Conservation (phyloP, 2,113 vertebrate genomes). For the Condylura cristata region DNA sequence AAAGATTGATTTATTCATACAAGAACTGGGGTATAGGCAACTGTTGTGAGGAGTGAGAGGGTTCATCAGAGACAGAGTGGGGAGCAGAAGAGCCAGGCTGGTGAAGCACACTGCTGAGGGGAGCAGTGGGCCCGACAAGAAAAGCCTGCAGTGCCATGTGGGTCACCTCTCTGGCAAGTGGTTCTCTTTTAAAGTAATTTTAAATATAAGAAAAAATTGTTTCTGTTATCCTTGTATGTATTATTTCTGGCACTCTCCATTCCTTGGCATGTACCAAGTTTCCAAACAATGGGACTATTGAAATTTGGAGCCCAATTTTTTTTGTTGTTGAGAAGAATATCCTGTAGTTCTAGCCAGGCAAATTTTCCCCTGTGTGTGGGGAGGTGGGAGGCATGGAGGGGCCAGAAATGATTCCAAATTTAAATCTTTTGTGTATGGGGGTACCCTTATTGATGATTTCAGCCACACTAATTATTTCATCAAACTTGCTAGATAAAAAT, state of each 20-base stretch:
- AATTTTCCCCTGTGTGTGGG: background rate
- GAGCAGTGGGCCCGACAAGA: too few relatives aligned
- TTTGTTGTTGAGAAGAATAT: background rate
- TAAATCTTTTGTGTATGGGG: background rate
- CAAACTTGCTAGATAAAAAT: background rate
- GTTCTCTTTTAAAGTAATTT: background rate
- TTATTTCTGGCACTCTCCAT: background rate
- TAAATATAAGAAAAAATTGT: background rate
- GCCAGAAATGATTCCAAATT: too few relatives aligned
- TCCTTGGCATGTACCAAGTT: background rate
- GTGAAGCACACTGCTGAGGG: too few relatives aligned
- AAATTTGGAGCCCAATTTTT: background rate
- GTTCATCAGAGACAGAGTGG: too few relatives aligned
- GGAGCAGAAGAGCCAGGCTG: too few relatives aligned
- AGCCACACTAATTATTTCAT: background rate
- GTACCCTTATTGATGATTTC: background rate
- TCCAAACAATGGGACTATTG: background rate
- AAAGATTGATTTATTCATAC: too few relatives aligned
- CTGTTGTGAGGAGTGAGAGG: too few relatives aligned
- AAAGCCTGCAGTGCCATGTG: too few relatives aligned
- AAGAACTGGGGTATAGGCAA: too few relatives aligned
- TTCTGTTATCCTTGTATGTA: background rate
- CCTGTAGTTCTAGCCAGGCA: background rate
- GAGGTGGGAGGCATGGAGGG: too few relatives aligned
- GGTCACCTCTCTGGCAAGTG: too few relatives aligned